Evolutionary conservation across 2,113 vertebrate genomes (phyloP), one percentile per base, ranked within the genome.

Genomic region (Siphamia tubifer): DNA sequence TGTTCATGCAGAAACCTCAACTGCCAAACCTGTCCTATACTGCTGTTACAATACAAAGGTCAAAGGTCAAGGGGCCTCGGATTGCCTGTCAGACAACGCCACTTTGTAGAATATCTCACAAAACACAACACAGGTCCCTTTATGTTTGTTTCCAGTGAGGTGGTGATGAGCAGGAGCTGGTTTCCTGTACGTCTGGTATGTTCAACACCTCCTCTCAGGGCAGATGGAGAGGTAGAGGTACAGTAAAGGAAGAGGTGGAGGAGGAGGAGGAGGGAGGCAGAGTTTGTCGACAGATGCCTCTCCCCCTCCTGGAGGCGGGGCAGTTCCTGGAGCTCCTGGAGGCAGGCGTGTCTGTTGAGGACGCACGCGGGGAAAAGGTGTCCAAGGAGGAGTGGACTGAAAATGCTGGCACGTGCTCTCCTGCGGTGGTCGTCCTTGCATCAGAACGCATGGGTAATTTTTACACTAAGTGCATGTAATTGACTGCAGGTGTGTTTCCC

Each of bases 201-300:
- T n/a, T n/a, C n/a, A n/a, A n/a, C n/a, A n/a, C n/a, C 24, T 54
- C 49, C 43, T 25, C 4, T 40, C 35, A 4, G 63, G 75, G 81
- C 86, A 87, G 87, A 89, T 89, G 81, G 86, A 84, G 68, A 68
- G 70, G 65, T 58, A 20, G n/a, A n/a, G n/a, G 48, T 32, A 69
- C 62, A 76, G 71, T 61, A 54, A n/a, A n/a, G n/a, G n/a, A n/a
- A n/a, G n/a, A n/a, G 31, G 9, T 12, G 9, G 10, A 12, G 5
- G 31, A 8, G 3, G 44, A 84, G 32, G 53, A 78, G 75, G 72
- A 76, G 4, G 82, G 74, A 72, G 55, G 85, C 76, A 31, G 81
- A 77, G 74, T 77, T 82, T 78, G 86, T 68, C 7, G 81, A 81
- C 89, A 90, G 90, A 89, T 89, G 89, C 75, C 81, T 68, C 77